Conservation (phyloP, 2,888 invertebrate genomes). For the Oasisia sp. region DNA sequence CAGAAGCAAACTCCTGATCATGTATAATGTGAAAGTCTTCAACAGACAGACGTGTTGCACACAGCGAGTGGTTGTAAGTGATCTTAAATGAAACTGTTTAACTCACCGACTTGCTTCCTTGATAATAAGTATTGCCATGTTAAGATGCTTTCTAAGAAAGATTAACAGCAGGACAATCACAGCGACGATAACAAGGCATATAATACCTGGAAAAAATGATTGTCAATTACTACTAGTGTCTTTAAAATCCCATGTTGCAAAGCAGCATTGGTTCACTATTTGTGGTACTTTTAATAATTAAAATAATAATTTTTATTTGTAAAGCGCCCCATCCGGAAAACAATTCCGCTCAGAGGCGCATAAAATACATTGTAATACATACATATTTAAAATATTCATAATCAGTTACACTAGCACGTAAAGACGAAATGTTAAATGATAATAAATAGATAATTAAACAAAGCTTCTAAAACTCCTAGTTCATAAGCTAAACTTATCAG, state of each 20-base stretch:
- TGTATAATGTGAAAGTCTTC: too few relatives aligned
- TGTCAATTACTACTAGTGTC: background rate
- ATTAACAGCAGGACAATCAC: conserved; percentile 75
- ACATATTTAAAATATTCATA: too few relatives aligned
- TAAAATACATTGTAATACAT: too few relatives aligned
- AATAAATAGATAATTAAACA: too few relatives aligned
- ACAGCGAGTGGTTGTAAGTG: background rate
- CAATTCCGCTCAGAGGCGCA: too few relatives aligned
- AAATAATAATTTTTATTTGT: too few relatives aligned
- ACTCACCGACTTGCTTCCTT: conserved; percentile 79
- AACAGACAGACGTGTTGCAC: background rate
- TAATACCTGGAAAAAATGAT: conserved; percentile 68
- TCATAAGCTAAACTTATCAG: too few relatives aligned
- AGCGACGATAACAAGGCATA: conserved; percentile 73
- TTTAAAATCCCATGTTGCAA: background rate
- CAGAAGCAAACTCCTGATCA: too few relatives aligned
- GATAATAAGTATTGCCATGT: conserved; percentile 89
- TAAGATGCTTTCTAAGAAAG: conserved; percentile 83
- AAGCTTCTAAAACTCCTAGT: too few relatives aligned
- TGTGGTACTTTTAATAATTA: background rate
- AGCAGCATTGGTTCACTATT: background rate
- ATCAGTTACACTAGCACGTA: too few relatives aligned
- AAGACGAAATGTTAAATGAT: too few relatives aligned
- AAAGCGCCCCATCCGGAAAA: too few relatives aligned
- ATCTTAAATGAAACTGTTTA: background rate